Base-by-base conservation (phyloP, 2,797 vertebrate species). In the Microctenopoma lineatum region DNA sequence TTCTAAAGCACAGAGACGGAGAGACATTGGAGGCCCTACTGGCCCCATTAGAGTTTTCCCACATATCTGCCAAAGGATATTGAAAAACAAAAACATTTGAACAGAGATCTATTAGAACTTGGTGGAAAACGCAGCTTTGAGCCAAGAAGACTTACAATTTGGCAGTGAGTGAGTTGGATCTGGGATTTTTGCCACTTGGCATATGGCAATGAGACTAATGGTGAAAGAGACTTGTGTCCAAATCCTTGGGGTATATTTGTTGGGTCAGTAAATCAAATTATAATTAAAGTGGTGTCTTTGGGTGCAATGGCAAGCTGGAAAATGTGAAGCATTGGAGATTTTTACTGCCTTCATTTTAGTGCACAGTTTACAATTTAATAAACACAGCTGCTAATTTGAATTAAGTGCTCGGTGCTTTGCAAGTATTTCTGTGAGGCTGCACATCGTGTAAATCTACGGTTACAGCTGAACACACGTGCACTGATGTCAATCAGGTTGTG, bases 101-200 rank as follows among this genome's bases (percentile, higher is more conserved):
- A 69, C 26, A 58, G 36, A 54, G 44, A 46, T 18, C 26, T 16
- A 11, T 59, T 55, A 14, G 7, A 46, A 52, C 27, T 34, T 73
- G 41, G 51, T 61, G 29, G 56, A 55, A 65, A 56, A 14, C 7
- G 0, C 0, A 57, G 26, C 18, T 27, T 2, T 51, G 21, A 60
- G 73, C 72, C 66, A 69, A 61, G 29, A 52, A 57, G 47, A 57
- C 14, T 64, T 41, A 13, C 0, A 32, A 38, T 27, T 70, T 50
- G 59, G 57, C 56, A 0, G 15, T 1, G 27, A 0, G 15, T 1
- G 18, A 7, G 42, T 42, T 56, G 57, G 15, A 48, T 72, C 64
- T 76, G 76, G 75, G 80, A 80, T 68, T 71, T 64, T 64, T 74
- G 76, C 72, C 83, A 81, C 68, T 57, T 62, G 27, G 46, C 58